These are phyloP conservation scores for Acrobasis repandana DNA, from an alignment of 2,888 invertebrate genomes.

Conservation along the genomic window DNA sequence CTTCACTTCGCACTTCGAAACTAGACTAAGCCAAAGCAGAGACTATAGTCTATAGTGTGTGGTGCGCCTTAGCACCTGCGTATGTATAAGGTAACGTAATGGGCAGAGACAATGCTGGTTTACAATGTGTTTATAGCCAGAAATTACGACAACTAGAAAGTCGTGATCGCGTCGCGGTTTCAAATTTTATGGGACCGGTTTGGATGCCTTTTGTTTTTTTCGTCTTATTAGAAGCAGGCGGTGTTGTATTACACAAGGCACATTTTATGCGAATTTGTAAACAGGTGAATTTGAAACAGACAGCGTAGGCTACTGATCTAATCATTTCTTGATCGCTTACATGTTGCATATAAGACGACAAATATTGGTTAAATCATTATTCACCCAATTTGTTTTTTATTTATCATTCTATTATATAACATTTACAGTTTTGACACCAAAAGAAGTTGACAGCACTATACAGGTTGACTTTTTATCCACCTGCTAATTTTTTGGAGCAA, in stretches of 20 bases:
- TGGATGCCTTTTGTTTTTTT: not conserved
- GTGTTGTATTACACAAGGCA: slow-evolving; percentile 5
- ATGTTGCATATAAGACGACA: no score
- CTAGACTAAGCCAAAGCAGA: no score
- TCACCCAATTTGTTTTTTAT: no score
- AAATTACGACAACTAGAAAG: slow-evolving; percentile 24
- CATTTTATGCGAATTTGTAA: not conserved
- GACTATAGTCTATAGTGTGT: not conserved
- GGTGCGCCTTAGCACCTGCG: not conserved
- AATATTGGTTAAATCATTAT: no score
- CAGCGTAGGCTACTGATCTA: no score
- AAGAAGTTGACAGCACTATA: no score
- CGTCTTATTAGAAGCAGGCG: not conserved
- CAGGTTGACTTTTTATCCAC: no score
- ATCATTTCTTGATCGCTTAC: no score
- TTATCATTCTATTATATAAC: no score
- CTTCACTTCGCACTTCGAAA: no score
- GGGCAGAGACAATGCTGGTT: slow-evolving; percentile 16
- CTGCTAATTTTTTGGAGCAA: no score
- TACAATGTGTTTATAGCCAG: slow-evolving; percentile 14
- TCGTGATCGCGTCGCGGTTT: slow-evolving; percentile 6
- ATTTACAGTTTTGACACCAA: no score
- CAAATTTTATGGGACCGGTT: slow-evolving; percentile 16
- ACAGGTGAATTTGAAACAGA: not conserved
- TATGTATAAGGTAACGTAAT: slow-evolving; percentile 1